These are phyloP conservation scores for Baronia brevicornis DNA, from an alignment of 2,888 invertebrate species.

Conservation along the genomic window DNA sequence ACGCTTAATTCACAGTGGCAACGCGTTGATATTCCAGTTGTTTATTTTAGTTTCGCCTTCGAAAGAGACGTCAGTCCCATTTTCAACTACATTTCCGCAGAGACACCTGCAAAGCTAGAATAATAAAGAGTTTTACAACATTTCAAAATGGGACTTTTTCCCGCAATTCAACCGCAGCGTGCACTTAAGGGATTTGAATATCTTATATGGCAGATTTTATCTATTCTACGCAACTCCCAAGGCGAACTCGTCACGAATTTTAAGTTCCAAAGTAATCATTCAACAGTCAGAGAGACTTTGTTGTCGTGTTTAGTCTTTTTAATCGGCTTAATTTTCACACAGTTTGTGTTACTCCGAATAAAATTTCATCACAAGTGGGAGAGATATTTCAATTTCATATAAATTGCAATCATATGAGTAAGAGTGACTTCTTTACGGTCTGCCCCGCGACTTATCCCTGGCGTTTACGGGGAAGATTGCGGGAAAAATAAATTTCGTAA, in stretches of 20 bases:
- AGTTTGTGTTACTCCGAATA: too few species aligned
- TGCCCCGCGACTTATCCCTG: slow-evolving; percentile 32
- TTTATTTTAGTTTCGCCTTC: slow-evolving; percentile 10
- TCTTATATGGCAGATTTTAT: slow-evolving; percentile 69
- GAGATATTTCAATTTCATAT: slow-evolving; percentile 27
- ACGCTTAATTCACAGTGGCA: slow-evolving; percentile 1
- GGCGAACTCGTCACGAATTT: slow-evolving; percentile 53
- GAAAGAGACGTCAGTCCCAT: slow-evolving; percentile 44
- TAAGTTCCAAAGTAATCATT: slow-evolving; percentile 50
- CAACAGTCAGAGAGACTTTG: slow-evolving; percentile 25
- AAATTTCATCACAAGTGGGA: slow-evolving; percentile 5
- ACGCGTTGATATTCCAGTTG: slow-evolving; percentile 11
- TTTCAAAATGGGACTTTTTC: slow-evolving; percentile 71
- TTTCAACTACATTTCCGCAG: slow-evolving; percentile 50
- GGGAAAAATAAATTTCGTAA: slow-evolving; percentile 46
- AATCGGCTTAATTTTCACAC: too few species aligned
- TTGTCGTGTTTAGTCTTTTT: slow-evolving; percentile 5
- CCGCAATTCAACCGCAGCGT: slow-evolving; percentile 71
- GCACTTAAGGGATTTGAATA: slow-evolving; percentile 76
- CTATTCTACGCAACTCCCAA: slow-evolving; percentile 53
- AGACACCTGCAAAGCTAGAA: slow-evolving; percentile 70
- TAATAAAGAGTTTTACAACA: slow-evolving; percentile 73
- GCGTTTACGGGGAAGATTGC: slow-evolving; percentile 40
- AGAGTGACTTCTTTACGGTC: slow-evolving; percentile 35
- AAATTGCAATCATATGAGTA: slow-evolving; percentile 35